These are phyloP conservation scores for Sula dactylatra DNA, from an alignment of 2,113 vertebrate species.

Conservation along the genomic window DNA sequence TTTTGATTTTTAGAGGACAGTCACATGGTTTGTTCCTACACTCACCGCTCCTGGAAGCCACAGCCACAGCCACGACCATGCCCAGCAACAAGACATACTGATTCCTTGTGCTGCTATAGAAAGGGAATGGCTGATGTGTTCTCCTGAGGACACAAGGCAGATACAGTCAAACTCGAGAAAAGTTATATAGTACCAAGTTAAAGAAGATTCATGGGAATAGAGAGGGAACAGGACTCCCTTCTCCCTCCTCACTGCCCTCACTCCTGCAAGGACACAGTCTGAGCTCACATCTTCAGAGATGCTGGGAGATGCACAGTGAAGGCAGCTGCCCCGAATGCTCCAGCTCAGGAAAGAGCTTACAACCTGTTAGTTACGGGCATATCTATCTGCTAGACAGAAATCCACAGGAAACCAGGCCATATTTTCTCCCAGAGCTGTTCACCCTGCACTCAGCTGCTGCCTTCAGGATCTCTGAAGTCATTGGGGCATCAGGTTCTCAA, in stretches of 20 bases:
- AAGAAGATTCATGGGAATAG: neutral
- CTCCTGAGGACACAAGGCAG: neutral
- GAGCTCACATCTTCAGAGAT: neutral
- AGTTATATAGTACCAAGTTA: neutral
- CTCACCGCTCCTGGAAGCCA: neutral
- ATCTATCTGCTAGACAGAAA: neutral
- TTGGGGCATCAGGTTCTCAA: neutral
- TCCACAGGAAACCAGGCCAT: neutral
- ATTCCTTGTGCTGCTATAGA: neutral
- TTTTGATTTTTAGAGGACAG: neutral
- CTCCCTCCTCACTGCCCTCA: neutral
- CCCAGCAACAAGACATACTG: neutral
- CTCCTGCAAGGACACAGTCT: neutral
- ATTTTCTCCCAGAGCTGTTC: neutral
- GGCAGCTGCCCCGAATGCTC: neutral
- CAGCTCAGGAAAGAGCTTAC: neutral
- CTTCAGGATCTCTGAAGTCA: neutral
- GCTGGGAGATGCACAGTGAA: neutral
- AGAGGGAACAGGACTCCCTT: neutral
- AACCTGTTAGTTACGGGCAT: neutral
- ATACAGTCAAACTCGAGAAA: fast-evolving
- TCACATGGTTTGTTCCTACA: neutral
- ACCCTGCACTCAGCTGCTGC: neutral
- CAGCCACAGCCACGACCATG: neutral
- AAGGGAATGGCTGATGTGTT: neutral